Evolutionary conservation across 2,888 invertebrate genomes (phyloP).

Genomic region (Cylindroiulus punctatus): DNA sequence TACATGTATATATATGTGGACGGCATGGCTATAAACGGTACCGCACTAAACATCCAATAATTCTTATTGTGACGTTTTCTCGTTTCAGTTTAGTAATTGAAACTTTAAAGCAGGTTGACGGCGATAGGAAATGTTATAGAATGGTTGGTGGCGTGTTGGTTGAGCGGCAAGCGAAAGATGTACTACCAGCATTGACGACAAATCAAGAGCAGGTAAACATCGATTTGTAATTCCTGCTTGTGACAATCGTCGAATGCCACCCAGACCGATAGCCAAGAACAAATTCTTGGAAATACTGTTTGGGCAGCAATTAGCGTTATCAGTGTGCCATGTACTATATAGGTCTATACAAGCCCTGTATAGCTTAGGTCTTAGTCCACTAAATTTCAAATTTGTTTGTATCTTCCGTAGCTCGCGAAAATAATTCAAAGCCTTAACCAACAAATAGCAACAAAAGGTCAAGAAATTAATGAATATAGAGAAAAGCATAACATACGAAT

Average conservation of each 20-base stretch:
- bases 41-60: background rate
- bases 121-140: conserved; percentile 87
- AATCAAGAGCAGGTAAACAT: conserved; percentile 77
- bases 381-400: background rate
- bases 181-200: conserved; percentile 82
- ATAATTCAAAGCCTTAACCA: conserved; percentile 82
- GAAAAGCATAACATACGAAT: conserved; percentile 89
- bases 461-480: conserved; percentile 90
- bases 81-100: conserved; percentile 88
- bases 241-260: no score
- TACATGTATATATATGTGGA: background rate
- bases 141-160: conserved; percentile 94
- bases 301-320: no score
- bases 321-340: no score
- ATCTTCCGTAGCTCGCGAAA: conserved; percentile 73
- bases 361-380: no score
- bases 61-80: background rate
- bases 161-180: conserved; percentile 90
- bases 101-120: conserved; percentile 85
- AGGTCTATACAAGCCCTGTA: no score
- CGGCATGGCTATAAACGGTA: background rate
- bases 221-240: background rate
- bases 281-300: no score
- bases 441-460: conserved; percentile 85
- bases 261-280: no score